Evolutionary conservation across 2,113 vertebrate genomes (phyloP), one percentile per base, ranked within the genome.

Genomic region (Platysternon megacephalum): DNA sequence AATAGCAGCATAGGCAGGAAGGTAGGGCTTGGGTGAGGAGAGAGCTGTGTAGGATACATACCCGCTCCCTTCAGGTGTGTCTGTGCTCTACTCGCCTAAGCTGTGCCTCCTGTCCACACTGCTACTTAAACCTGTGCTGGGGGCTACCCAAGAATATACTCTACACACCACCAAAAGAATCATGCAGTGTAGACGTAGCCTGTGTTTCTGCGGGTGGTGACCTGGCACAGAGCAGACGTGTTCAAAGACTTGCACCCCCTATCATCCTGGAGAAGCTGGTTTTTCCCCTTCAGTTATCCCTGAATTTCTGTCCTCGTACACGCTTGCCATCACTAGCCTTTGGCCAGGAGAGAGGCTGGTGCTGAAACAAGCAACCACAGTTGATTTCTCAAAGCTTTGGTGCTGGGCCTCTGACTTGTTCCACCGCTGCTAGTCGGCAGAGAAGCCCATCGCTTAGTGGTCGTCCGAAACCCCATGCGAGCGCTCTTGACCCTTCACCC

Each of bases 341-440:
- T 88, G 68, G 5, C 68, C 4, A 28, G 24, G 44, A 12, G 78
- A 21, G 55, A 82, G 6, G 5, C 8, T 68, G 86, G 48, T 94
- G 53, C 79, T 87, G 2, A 49, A 79, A 39, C 52, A 32, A 10
- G 80, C 46, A 44, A 51, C 19, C 79, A 35, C 29, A 68, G 17
- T 85, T 81, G 32, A 51, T 90, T 82, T 81, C 55, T 84, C 46
- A 44, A 78, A 48, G 42, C 26, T 72, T 84, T 14, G 7, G 2
- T 26, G 0, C 48, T n/a, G 19, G 61, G 48, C 53, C 79, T 89
- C 85, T 86, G 84, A 3, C 3, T 65, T 48, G 17, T 4, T 0
- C 0, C 13, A 3, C 80, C 61, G 92, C 86, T 76, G 17, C 1
- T 52, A 14, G 35, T 0, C 79, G 14, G 9, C 11, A 32, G 56